phyloP scores from a whole-genome alignment of 2,888 invertebrate genomes.

The Hymenopus coronatus region DNA sequence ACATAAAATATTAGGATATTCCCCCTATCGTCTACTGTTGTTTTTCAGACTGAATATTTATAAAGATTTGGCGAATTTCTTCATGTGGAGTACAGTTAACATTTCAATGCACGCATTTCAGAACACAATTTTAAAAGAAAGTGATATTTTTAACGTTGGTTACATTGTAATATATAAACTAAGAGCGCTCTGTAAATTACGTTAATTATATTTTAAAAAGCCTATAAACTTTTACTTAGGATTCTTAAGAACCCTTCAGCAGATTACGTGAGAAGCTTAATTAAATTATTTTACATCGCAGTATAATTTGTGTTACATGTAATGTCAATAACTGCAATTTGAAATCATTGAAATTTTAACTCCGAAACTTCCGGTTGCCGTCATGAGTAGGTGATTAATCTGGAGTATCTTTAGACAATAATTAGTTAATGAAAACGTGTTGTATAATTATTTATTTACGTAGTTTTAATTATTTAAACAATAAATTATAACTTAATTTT shows the following conservation, averaged over 20 bases:
- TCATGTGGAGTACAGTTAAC: background rate
- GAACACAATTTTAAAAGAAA: background rate
- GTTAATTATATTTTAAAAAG: background rate
- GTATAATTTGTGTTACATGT: background rate
- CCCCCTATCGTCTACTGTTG: background rate
- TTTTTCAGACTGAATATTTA: background rate
- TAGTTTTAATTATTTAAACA: background rate
- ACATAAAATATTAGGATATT: background rate
- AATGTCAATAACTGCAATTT: background rate
- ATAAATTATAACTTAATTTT: background rate
- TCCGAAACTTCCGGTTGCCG: background rate
- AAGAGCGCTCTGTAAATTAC: background rate
- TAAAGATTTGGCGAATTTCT: background rate
- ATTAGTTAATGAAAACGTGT: background rate
- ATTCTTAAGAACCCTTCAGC: no score
- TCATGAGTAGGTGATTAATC: background rate
- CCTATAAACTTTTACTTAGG: no score
- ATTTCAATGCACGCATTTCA: background rate
- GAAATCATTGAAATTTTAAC: background rate
- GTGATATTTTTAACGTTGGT: background rate
- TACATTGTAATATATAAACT: background rate
- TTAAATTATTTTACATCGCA: no score
- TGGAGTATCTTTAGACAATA: background rate
- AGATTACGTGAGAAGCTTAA: no score
- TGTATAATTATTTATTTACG: background rate